Evolutionary conservation across 1,140 invertebrate genomes (phyloP).

Genomic region (Capitella teleta): DNA sequence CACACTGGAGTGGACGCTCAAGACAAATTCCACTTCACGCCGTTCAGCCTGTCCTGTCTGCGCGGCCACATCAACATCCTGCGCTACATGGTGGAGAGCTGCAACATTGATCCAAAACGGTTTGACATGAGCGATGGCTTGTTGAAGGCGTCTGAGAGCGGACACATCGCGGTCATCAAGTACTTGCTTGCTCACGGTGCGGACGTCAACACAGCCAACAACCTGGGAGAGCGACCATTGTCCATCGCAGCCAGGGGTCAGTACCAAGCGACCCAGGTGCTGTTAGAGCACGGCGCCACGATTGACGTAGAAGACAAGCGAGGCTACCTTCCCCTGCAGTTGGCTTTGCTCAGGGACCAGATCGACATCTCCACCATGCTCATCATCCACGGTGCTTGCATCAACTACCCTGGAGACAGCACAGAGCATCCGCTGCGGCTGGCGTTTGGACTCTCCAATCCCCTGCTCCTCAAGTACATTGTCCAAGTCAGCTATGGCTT

Average conservation of each 20-base stretch:
- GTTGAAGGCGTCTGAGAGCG: conserved; percentile 4
- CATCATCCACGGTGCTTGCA: not conserved
- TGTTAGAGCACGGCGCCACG: not conserved
- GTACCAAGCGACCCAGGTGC: not conserved
- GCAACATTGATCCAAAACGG: not conserved
- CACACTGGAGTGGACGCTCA: not conserved
- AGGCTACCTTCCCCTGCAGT: conserved; percentile 6
- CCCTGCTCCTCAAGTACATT: conserved; percentile 7
- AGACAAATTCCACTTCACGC: conserved; percentile 5
- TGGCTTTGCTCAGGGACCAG: conserved; percentile 5
- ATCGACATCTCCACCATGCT: not conserved
- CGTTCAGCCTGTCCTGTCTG: conserved; percentile 5
- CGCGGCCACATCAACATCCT: conserved; percentile 6
- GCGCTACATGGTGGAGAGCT: conserved; percentile 1
- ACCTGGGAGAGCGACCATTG: conserved; percentile 1
- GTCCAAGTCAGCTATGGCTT: conserved; percentile 2
- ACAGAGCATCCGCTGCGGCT: conserved; percentile 3
- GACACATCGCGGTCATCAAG: not conserved
- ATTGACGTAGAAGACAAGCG: conserved; percentile 2
- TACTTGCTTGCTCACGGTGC: conserved; percentile 6
- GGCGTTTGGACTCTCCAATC: not conserved
- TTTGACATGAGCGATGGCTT: not conserved
- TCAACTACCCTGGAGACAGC: not conserved
- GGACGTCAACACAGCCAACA: conserved; percentile 6
- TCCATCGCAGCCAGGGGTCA: conserved; percentile 6